These are phyloP conservation scores for Pecten maximus DNA, from an alignment of 2,888 invertebrate species.

Conservation along the genomic window DNA sequence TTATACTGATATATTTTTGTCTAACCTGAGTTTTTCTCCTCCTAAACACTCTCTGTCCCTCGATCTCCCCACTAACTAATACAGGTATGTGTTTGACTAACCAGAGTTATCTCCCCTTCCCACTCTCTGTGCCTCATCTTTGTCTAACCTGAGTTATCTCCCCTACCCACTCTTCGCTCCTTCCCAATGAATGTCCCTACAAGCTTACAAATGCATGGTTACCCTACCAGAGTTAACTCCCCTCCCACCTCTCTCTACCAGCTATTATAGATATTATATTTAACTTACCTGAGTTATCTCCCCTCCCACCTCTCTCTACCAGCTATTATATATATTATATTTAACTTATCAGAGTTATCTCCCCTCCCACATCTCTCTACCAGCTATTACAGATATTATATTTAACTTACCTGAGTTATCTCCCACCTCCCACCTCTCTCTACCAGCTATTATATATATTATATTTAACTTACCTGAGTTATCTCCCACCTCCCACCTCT, in stretches of 20 bases:
- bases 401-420: no score
- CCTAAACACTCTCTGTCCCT: no score
- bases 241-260: constrained; percentile 83
- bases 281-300: constrained; percentile 87
- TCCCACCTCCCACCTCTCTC: constrained; percentile 84
- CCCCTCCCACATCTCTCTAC: constrained; percentile 83
- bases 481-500: constrained; percentile 87
- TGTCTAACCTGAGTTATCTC: constrained; percentile 89
- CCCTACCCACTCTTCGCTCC: constrained; percentile 83
- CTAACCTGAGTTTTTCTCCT: constrained; percentile 88
- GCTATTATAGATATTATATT: neutral
- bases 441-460: neutral
- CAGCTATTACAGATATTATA: neutral
- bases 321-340: neutral
- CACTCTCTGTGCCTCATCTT: neutral
- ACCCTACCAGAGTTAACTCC: constrained; percentile 88
- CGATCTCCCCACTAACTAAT: neutral
- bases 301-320: constrained; percentile 79
- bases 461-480: constrained; percentile 84
- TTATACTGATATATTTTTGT: no score
- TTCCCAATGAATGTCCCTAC: constrained; percentile 78
- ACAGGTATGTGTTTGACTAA: constrained; percentile 60
- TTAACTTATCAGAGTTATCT: constrained; percentile 86
- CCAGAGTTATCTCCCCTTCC: constrained; percentile 88
- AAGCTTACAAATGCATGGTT: no score